Evolutionary conservation across 2,113 vertebrate genomes (phyloP).

Genomic region (Dromiciops gliroides): DNA sequence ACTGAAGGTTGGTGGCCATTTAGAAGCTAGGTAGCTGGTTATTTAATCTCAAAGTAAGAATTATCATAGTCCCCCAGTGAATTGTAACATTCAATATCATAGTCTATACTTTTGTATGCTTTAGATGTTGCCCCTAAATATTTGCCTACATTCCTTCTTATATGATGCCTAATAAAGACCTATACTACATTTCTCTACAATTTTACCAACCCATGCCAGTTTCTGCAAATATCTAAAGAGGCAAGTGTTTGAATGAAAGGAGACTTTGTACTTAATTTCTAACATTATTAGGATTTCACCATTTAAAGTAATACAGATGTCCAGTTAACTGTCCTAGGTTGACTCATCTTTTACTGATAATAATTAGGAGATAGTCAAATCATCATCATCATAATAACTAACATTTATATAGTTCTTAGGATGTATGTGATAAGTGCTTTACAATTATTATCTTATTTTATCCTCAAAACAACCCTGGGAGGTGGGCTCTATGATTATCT

Average conservation of each 20-base stretch:
- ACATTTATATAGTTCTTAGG: not conserved
- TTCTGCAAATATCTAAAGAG: too few relatives aligned
- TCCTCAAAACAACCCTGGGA: not conserved
- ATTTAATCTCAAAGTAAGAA: not conserved
- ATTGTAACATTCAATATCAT: not conserved
- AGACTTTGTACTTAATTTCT: not conserved
- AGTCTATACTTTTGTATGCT: not conserved
- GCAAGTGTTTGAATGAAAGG: not conserved
- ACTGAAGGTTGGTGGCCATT: not conserved
- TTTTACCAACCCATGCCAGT: too few relatives aligned
- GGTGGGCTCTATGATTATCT: not conserved
- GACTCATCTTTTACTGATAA: not conserved
- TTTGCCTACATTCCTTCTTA: not conserved
- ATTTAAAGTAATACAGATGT: not conserved
- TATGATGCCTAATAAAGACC: not conserved
- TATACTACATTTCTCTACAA: too few relatives aligned
- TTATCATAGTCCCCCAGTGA: not conserved
- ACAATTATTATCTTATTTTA: not conserved
- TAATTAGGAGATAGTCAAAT: not conserved
- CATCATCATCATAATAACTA: not conserved
- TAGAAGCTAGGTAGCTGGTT: not conserved
- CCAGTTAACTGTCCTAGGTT: not conserved
- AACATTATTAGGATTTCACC: not conserved
- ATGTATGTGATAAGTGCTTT: conserved; percentile 27
- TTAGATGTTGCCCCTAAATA: not conserved